Evolutionary conservation across 92 coral and sea anemone genomes (phyloP).

Genomic region (Desmophyllum pertusum): DNA sequence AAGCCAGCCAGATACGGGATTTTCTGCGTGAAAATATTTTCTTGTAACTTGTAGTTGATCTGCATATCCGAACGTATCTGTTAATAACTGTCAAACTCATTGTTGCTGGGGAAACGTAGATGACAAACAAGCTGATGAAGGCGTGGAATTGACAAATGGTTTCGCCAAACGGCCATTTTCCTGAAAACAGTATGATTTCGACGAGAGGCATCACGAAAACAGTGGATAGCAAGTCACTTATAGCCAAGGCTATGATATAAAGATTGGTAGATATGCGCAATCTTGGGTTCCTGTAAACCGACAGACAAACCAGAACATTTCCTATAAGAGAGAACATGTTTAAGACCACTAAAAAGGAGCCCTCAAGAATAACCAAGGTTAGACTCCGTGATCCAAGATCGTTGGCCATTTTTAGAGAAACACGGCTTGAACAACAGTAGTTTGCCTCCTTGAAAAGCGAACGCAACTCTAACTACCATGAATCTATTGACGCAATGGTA

Average conservation of each 20-base stretch:
- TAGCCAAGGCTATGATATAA: slow-evolving; percentile 40
- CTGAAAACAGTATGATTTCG: slow-evolving; percentile 6
- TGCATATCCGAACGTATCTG: slow-evolving; percentile 33
- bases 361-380: slow-evolving; percentile 11
- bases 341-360: slow-evolving; percentile 3
- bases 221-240: slow-evolving; percentile 36
- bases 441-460: no score
- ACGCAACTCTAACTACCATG: no score
- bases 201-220: slow-evolving; percentile 36
- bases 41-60: slow-evolving; percentile 15
- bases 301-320: slow-evolving; percentile 27
- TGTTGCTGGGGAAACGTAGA: slow-evolving; percentile 45
- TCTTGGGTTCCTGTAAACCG: slow-evolving; percentile 37
- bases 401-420: slow-evolving; percentile 10
- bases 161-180: slow-evolving; percentile 28
- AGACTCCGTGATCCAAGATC: slow-evolving; percentile 28
- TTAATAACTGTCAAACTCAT: slow-evolving; percentile 42
- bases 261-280: slow-evolving; percentile 26
- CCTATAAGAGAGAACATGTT: slow-evolving; percentile 24
- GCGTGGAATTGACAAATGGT: slow-evolving; percentile 36
- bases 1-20: slow-evolving; percentile 25
- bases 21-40: slow-evolving; percentile 24
- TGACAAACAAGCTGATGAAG: slow-evolving; percentile 33
- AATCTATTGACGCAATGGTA: background rate
- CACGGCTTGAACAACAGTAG: background rate